Evolutionary conservation across 2,888 invertebrate genomes (phyloP), one percentile per base, ranked within the genome.

Genomic region (Noctua comes): DNA sequence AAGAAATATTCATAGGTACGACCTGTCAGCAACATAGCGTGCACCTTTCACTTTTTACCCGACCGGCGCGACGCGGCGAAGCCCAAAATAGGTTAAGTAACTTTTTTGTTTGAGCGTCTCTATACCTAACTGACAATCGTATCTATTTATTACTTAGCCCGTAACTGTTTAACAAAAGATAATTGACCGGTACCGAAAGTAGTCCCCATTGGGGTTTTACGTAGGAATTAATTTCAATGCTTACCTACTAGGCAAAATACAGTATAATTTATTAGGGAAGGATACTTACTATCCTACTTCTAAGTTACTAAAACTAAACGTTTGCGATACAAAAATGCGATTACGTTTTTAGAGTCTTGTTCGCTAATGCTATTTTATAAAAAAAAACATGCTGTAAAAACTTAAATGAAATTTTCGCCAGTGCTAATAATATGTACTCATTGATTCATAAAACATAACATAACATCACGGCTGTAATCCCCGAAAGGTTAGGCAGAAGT

Each of bases 11-110:
- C 27, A 16, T 46, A 57, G 21, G 59, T 27, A 24, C n/a, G 7
- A 18, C 11, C 2, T n/a, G 8, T 48, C n/a, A 57, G 40, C 11
- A 43, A 62, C 36, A 36, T 40, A 2, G 18, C 46, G 11, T 27
- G 16, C 54, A 68, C 48, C 66, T 82, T 77, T 82, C 82, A 82
- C 82, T 82, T 43, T 64, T 76, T 66, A 59, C 13, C 18, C 2
- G n/a, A 59, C 27, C 51, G 66, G 18, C 40, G 43, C n/a, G 16
- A 36, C 51, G 66, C 24, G 48, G 43, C n/a, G 16, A 36, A 36
- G n/a, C 8, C 36, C n/a, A 24, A 62, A 73, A 54, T 54, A 73
- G 24, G 62, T 64, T 64, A 54, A 48, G 0, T 24, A 59, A 48
- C 31, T 70, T 80, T 46, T 57, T 68, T 79, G 16, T 31, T 8